A percentile compares a stretch with the other conserved stretches of the same genome.
Evolutionary conservation across 2,888 invertebrate genomes (phyloP).

Genomic region (Leptinotarsa peninsularis): DNA sequence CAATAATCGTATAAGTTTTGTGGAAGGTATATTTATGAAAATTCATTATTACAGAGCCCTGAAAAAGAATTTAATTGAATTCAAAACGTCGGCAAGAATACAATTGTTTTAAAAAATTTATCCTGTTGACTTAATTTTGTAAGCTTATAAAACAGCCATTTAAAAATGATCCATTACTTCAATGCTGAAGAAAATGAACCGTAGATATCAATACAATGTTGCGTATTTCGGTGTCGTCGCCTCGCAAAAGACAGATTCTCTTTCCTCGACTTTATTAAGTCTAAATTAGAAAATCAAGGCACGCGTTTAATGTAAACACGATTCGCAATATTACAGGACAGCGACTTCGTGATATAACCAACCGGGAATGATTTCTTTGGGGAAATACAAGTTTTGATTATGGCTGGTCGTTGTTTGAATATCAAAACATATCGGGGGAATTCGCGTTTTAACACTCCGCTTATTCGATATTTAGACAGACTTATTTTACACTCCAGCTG

Average conservation of each 20-base stretch:
- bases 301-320: constrained; percentile 56
- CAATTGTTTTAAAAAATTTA: no score
- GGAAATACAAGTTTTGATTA: constrained; percentile 67
- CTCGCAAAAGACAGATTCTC: constrained; percentile 44
- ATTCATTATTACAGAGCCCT: no score
- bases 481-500: constrained; percentile 47
- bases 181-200: no score
- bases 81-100: no score
- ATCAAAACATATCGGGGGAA: constrained; percentile 57
- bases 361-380: constrained; percentile 63
- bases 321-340: constrained; percentile 40
- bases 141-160: no score
- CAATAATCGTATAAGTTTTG: no score
- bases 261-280: constrained; percentile 4
- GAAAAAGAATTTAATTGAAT: no score
- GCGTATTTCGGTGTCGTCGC: neutral
- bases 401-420: constrained; percentile 58
- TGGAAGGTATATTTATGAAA: no score
- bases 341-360: constrained; percentile 43
- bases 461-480: constrained; percentile 59
- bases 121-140: no score
- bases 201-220: no score
- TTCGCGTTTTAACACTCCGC: constrained; percentile 58
- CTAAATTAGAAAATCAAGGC: constrained; percentile 53
- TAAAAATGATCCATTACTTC: no score